A percentile compares a stretch with the other conserved stretches of the same genome.
Evolutionary conservation across 2,888 invertebrate genomes (phyloP).

Genomic region (Acleris literana): DNA sequence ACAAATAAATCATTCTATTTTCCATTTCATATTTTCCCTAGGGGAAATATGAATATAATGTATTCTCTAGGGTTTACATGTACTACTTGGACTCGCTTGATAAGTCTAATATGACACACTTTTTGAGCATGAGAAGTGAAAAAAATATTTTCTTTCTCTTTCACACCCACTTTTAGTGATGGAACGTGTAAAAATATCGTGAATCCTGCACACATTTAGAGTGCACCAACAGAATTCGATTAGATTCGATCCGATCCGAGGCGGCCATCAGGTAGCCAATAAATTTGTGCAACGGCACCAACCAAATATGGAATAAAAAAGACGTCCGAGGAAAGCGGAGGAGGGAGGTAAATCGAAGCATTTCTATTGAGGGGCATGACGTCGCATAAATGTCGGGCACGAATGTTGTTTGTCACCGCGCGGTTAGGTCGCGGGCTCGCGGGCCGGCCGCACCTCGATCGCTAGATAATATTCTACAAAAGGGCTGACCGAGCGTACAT

Average conservation of each 20-base stretch:
- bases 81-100: too few relatives aligned
- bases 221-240: conserved; percentile 25
- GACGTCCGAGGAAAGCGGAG: conserved; percentile 62
- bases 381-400: conserved; percentile 73
- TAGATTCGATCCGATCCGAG: conserved; percentile 22
- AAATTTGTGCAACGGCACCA: conserved; percentile 51
- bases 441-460: conserved; percentile 48
- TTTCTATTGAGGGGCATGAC: conserved; percentile 80
- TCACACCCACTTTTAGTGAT: too few relatives aligned
- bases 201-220: neutral
- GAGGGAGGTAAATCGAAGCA: conserved; percentile 73
- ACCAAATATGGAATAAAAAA: conserved; percentile 60
- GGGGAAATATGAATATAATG: too few relatives aligned
- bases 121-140: too few relatives aligned
- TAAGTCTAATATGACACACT: too few relatives aligned
- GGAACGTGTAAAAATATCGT: neutral
- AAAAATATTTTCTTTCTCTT: too few relatives aligned
- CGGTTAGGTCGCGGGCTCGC: conserved; percentile 39
- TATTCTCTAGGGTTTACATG: too few relatives aligned
- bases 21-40: too few relatives aligned
- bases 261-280: conserved; percentile 32
- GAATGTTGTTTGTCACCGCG: conserved; percentile 80
- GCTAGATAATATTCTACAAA: conserved; percentile 60
- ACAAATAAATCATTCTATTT: too few relatives aligned
- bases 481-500: conserved; percentile 51